These are phyloP conservation scores for Archilochus colubris DNA, from an alignment of 2,113 vertebrate species.

Conservation along the genomic window DNA sequence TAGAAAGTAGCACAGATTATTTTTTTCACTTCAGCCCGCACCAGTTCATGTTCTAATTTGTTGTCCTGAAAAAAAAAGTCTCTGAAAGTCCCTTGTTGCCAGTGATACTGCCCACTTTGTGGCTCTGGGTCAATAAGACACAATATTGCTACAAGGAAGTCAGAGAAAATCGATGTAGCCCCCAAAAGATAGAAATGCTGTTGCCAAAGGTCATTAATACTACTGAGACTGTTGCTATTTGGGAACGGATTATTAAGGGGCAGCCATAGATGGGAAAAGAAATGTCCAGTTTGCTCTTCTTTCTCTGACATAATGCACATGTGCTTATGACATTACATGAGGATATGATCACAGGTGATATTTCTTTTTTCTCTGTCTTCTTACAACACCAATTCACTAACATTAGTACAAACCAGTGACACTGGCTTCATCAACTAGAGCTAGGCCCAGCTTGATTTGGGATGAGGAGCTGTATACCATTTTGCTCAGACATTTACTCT, in stretches of 20 bases:
- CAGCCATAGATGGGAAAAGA: background rate
- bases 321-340: background rate
- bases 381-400: background rate
- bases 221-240: conserved; percentile 18
- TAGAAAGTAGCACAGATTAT: background rate
- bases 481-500: background rate
- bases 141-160: background rate
- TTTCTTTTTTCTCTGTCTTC: background rate
- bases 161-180: background rate
- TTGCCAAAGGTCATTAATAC: conserved; percentile 26
- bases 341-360: background rate
- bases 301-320: background rate
- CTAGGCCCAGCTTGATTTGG: background rate
- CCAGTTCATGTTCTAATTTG: background rate
- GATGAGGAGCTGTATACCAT: background rate
- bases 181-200: conserved; percentile 24
- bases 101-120: background rate
- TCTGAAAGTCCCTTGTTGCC: conserved; percentile 10
- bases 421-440: background rate
- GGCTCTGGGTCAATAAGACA: conserved; percentile 24
- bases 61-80: conserved; percentile 46
- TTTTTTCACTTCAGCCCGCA: background rate
- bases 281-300: background rate
- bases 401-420: background rate
- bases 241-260: conserved; percentile 8